These are phyloP conservation scores for Poeciliopsis turrubarensis DNA, from an alignment of 2,113 vertebrate species.

Conservation along the genomic window DNA sequence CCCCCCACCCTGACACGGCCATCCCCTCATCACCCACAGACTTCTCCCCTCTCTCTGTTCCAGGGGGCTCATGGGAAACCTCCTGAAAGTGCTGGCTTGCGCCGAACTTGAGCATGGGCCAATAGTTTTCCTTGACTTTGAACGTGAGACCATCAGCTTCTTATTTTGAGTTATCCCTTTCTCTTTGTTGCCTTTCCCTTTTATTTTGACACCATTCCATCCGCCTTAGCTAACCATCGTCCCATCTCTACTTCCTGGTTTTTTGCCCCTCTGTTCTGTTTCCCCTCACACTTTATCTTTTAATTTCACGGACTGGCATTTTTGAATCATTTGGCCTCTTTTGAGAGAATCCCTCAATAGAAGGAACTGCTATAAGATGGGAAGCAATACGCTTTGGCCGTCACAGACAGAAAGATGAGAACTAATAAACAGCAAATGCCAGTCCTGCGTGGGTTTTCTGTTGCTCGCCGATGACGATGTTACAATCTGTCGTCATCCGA, in stretches of 20 bases:
- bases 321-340: slow-evolving; percentile 46
- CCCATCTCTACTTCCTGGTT: slow-evolving; percentile 45
- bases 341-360: slow-evolving; percentile 25
- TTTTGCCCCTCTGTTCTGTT: neutral
- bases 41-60: slow-evolving; percentile 91
- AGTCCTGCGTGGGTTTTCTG: slow-evolving; percentile 57
- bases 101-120: slow-evolving; percentile 94
- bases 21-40: slow-evolving; percentile 83
- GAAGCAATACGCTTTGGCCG: slow-evolving; percentile 47
- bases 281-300: slow-evolving; percentile 10
- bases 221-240: slow-evolving; percentile 40
- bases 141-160: slow-evolving; percentile 92
- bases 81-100: slow-evolving; percentile 97
- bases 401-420: slow-evolving; percentile 9
- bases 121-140: slow-evolving; percentile 99
- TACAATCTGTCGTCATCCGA: slow-evolving; percentile 48
- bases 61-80: slow-evolving; percentile 95
- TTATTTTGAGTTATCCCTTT: slow-evolving; percentile 75
- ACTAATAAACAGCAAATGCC: slow-evolving; percentile 47
- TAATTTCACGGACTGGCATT: slow-evolving; percentile 65
- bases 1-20: slow-evolving; percentile 57
- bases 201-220: slow-evolving; percentile 41
- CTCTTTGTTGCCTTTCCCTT: slow-evolving; percentile 64
- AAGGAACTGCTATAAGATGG: slow-evolving; percentile 21
- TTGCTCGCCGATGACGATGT: slow-evolving; percentile 49